Percentiles rank a stretch among this genome's conserved stretches.
These are phyloP conservation scores for Noctua pronuba DNA, from an alignment of 2,888 invertebrate species.

Conservation along the genomic window DNA sequence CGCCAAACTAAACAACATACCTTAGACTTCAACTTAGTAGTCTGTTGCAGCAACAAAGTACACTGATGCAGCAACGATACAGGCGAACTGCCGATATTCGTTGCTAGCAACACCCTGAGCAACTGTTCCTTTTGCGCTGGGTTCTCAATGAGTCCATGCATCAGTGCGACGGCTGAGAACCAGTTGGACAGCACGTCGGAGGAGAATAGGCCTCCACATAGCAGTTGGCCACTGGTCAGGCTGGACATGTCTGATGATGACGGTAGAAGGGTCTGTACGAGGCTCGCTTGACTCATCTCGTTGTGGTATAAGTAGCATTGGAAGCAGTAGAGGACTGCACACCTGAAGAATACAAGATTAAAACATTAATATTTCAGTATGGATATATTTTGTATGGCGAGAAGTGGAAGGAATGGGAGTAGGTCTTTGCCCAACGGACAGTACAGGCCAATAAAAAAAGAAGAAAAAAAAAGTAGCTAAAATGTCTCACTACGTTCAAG, in stretches of 20 bases:
- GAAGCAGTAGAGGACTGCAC: slow-evolving; percentile 99
- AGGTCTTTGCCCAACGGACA: too few relatives aligned
- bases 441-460: too few relatives aligned
- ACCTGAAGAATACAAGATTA: slow-evolving; percentile 88
- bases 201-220: slow-evolving; percentile 98
- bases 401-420: not conserved
- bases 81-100: slow-evolving; percentile 95
- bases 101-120: slow-evolving; percentile 96
- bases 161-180: slow-evolving; percentile 98
- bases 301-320: slow-evolving; percentile 98
- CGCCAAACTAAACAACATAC: slow-evolving; percentile 75
- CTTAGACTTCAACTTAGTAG: slow-evolving; percentile 94
- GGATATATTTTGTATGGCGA: not conserved
- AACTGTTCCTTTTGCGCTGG: slow-evolving; percentile 96
- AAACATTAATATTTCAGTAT: not conserved
- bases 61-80: slow-evolving; percentile 97
- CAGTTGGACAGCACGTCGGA: slow-evolving; percentile 97
- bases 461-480: not conserved
- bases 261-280: slow-evolving; percentile 98
- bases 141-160: slow-evolving; percentile 97
- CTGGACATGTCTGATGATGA: slow-evolving; percentile 94
- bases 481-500: not conserved
- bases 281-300: slow-evolving; percentile 95
- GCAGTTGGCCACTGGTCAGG: slow-evolving; percentile 95
- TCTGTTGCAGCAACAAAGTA: slow-evolving; percentile 95